Evolutionary conservation across 1,140 invertebrate species (phyloP), one percentile per base, ranked within the genome.

Genomic region (Magallana gigas): DNA sequence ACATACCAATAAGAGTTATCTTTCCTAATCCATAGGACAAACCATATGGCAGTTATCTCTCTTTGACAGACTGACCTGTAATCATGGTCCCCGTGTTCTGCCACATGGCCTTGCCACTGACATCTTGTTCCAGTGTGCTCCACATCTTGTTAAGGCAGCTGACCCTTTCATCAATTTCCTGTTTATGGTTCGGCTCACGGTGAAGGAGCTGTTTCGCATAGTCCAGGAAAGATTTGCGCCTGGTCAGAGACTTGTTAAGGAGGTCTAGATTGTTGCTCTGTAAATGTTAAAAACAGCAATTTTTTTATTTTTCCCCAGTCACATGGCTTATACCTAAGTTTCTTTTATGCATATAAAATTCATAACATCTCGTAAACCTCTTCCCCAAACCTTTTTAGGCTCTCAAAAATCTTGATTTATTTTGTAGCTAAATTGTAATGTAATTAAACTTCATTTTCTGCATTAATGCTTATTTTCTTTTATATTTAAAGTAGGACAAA

Each of bases 71-170:
- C 87, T 88, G 16, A 94, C 94, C 94, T 90, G 90, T 85, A 58
- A 92, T 85, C 89, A 94, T 92, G 60, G 87, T 90, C 59, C 93
- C 87, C n/a, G 89, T 83, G 59, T 92, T 90, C 1, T 89, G 85
- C 9, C 87, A 83, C 76, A 92, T 91, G 18, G 90, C 85, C 56
- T 90, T 88, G 16, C 93, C 91, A n/a, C 90, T 88, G 91, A 96
- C 96, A 88, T 95, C 95, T 91, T 96, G 95, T 91, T 96, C 96
- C 56, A 97, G 95, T 86, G 96, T 95, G 92, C 97, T 96, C 97
- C 97, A 97, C 94, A 97, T 97, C 83, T 96, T 96, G 91, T 97
- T 97, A 76, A 97, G 95, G 92, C 97, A 96, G 91, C 95, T 94
- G 83, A 96, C 95, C 86, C 97, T 95, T 96, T 96, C 97, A 85